phyloP scores from a whole-genome alignment of 1,140 invertebrate species.

The Caenorhabditis elegans region WBcel235 BX284606.5:10653501-10654000 shows the following conservation, averaged over 20 bases:
- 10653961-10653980: slow-evolving; percentile 24
- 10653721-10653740: neutral
- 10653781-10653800: slow-evolving; percentile 1
- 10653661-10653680: neutral
- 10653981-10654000: slow-evolving; percentile 15
- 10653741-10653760: neutral
- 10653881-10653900: slow-evolving; percentile 18
- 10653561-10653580: too few species aligned
- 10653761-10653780: neutral
- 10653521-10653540: too few species aligned
- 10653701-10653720: too few species aligned
- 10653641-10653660: neutral
- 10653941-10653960: slow-evolving; percentile 27
- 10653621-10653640: neutral
- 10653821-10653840: slow-evolving; percentile 31
- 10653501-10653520: too few species aligned
- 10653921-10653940: neutral
- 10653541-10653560: too few species aligned
- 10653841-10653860: slow-evolving; percentile 23
- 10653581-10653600: neutral
- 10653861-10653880: slow-evolving; percentile 24
- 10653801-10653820: neutral
- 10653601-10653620: neutral
- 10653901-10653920: neutral
- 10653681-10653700: neutral